Evolutionary conservation across 2,113 vertebrate species (phyloP).

Genomic region (Nerophis lumbriciformis): DNA sequence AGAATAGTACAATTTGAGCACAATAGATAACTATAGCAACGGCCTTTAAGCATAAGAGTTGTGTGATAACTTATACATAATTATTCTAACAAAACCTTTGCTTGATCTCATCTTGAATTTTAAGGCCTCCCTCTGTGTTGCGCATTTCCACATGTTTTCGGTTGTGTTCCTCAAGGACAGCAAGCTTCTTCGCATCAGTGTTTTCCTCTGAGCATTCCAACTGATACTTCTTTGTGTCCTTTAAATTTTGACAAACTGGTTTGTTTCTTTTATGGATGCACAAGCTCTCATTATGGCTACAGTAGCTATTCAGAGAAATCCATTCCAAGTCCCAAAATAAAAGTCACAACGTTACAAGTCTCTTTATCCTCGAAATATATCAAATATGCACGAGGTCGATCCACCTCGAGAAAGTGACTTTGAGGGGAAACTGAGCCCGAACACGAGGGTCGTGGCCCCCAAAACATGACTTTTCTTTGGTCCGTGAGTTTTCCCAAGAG

Average conservation of each 20-base stretch:
- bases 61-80: too few species aligned
- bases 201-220: constrained; percentile 26
- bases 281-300: not conserved
- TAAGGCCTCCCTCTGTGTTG: constrained; percentile 3
- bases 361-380: not conserved
- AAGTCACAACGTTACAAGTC: not conserved
- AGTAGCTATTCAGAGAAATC: constrained; percentile 14
- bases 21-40: too few species aligned
- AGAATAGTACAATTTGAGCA: too few species aligned
- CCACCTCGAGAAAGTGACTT: constrained; percentile 29
- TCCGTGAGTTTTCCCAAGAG: constrained; percentile 62
- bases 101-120: too few species aligned
- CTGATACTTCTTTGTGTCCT: constrained; percentile 6
- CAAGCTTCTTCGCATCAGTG: constrained; percentile 49
- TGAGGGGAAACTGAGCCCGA: constrained; percentile 40
- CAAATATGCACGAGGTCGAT: not conserved
- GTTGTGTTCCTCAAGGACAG: constrained; percentile 55
- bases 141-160: constrained; percentile 51
- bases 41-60: too few species aligned
- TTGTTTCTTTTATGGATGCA: constrained; percentile 12
- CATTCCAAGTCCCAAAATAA: not conserved
- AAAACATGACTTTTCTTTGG: constrained; percentile 55
- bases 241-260: not conserved
- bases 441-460: constrained; percentile 46
- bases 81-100: too few species aligned